phyloP scores from a whole-genome alignment of 23 tunicate species.

The Ascidia mentula region DNA sequence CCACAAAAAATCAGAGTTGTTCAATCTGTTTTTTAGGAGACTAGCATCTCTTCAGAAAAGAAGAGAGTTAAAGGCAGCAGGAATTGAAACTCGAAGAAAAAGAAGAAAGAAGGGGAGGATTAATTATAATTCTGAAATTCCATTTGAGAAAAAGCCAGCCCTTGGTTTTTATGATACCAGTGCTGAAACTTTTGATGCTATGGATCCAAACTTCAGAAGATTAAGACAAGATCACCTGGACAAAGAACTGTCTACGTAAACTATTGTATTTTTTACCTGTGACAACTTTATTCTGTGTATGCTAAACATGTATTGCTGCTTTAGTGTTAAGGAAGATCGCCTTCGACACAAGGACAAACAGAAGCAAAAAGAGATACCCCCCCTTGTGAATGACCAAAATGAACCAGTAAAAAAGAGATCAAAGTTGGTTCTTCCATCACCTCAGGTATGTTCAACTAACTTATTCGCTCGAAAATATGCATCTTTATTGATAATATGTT shows the following conservation, averaged over 20 bases:
- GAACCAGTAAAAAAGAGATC: slow-evolving; percentile 84
- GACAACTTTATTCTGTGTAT: not conserved
- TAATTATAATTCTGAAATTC: slow-evolving; percentile 98
- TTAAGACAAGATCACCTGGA: slow-evolving; percentile 92
- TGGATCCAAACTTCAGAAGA: slow-evolving; percentile 70
- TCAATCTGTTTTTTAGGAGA: slow-evolving; percentile 26
- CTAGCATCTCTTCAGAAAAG: slow-evolving; percentile 94
- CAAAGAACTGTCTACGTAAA: slow-evolving; percentile 50
- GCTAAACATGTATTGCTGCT: not conserved
- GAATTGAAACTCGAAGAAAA: slow-evolving; percentile 63
- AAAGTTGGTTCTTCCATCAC: slow-evolving; percentile 65
- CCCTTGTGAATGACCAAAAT: slow-evolving; percentile 44
- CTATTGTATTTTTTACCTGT: too few species aligned
- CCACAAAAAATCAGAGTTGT: not conserved
- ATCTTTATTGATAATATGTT: too few species aligned
- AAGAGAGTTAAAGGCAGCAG: slow-evolving; percentile 96
- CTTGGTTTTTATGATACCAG: slow-evolving; percentile 84
- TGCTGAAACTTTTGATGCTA: slow-evolving; percentile 73
- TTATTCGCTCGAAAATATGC: too few species aligned
- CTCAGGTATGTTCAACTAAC: slow-evolving; percentile 56
- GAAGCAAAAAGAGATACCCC: slow-evolving; percentile 82
- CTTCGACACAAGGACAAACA: slow-evolving; percentile 82
- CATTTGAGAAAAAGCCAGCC: slow-evolving; percentile 87
- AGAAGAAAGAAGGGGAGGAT: slow-evolving; percentile 75
- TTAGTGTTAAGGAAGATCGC: slow-evolving; percentile 72